These are phyloP conservation scores for Motacilla alba DNA, from an alignment of 2,113 vertebrate species.

Conservation along the genomic window DNA sequence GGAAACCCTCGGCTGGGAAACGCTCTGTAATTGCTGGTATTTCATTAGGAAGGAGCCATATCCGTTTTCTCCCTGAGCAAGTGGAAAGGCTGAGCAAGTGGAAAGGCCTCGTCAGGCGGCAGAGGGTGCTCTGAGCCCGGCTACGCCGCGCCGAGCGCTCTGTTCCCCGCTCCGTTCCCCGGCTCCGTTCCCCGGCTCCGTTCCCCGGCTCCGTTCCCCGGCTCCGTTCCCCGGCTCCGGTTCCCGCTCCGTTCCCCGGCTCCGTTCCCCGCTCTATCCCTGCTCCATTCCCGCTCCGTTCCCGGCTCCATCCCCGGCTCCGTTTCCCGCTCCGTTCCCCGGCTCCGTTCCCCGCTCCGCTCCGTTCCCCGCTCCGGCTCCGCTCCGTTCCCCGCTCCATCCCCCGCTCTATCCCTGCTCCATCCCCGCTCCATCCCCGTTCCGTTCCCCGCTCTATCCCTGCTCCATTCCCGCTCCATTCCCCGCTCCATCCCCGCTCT, in stretches of 20 bases:
- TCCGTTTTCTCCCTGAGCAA: rapidly evolving
- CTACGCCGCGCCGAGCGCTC: neutral
- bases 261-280: neutral
- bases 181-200: neutral
- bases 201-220: neutral
- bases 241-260: too few relatives aligned
- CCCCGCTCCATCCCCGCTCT: neutral
- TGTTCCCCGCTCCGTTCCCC: too few relatives aligned
- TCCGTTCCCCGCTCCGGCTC: rapidly evolving
- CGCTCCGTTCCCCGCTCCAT: too few relatives aligned
- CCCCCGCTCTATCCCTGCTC: rapidly evolving
- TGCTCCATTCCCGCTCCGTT: rapidly evolving
- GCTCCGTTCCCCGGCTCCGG: too few relatives aligned
- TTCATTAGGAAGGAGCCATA: neutral
- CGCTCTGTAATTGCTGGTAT: neutral
- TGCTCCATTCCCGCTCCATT: rapidly evolving
- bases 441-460: too few relatives aligned
- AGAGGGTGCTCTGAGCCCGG: constrained; percentile 56
- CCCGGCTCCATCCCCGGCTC: rapidly evolving
- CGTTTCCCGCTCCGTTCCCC: neutral
- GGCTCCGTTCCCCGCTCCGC: rapidly evolving
- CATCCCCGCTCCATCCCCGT: rapidly evolving
- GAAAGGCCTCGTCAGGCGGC: neutral
- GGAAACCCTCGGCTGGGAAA: neutral
- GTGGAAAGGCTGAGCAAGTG: neutral